Conservation (phyloP, 2,888 invertebrate genomes). For the Cylindroiulus punctatus region DNA sequence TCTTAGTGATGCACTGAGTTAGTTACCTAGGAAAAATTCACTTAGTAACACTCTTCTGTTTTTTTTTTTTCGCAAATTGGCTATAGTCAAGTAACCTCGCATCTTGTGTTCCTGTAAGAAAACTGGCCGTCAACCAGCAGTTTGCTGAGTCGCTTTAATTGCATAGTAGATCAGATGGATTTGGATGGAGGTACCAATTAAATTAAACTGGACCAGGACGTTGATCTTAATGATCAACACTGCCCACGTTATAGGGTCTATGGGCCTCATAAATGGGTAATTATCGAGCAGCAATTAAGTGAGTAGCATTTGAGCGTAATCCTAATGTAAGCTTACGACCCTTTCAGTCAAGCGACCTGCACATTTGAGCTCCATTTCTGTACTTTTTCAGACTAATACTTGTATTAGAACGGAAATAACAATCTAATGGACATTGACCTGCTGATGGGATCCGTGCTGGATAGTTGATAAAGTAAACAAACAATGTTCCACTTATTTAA, state of each 20-base stretch:
- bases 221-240: conserved; percentile 2
- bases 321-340: background rate
- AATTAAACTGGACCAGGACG: background rate
- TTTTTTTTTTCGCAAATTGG: background rate
- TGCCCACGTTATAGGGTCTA: background rate
- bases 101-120: background rate
- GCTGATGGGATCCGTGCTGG: too few species aligned
- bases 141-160: background rate
- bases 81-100: background rate
- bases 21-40: background rate
- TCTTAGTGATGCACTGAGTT: background rate
- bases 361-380: too few species aligned
- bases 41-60: background rate
- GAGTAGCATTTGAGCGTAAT: background rate
- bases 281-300: conserved; percentile 30
- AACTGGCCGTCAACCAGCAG: background rate
- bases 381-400: too few species aligned
- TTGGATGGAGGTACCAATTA: background rate
- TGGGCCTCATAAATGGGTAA: conserved; percentile 19
- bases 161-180: background rate
- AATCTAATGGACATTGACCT: too few species aligned
- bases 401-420: too few species aligned
- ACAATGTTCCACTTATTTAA: background rate
- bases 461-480: background rate
- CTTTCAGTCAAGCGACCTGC: background rate